Evolutionary conservation across 2,888 invertebrate genomes (phyloP).

Genomic region (Folsomia manolachei): DNA sequence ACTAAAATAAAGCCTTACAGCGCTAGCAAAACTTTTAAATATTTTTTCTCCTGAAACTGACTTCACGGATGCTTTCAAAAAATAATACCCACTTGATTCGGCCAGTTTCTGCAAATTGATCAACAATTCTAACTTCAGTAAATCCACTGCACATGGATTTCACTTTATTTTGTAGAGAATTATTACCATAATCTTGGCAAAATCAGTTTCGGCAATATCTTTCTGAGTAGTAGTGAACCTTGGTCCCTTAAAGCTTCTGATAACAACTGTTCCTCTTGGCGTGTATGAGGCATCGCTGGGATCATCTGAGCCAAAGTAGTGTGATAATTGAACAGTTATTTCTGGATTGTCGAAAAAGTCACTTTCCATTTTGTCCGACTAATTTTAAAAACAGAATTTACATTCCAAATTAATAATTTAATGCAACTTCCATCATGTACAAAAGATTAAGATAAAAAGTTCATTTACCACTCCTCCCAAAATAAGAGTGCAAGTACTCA

Average conservation of each 20-base stretch:
- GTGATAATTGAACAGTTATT: slow-evolving; percentile 37
- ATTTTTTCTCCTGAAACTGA: slow-evolving; percentile 67
- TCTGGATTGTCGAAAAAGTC: slow-evolving; percentile 48
- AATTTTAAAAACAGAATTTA: not conserved
- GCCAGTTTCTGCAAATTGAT: slow-evolving; percentile 62
- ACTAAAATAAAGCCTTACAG: slow-evolving; percentile 58
- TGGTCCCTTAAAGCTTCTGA: slow-evolving; percentile 44
- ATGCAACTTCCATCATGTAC: too few species aligned
- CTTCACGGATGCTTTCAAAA: slow-evolving; percentile 67
- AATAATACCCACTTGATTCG: slow-evolving; percentile 69
- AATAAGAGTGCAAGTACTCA: not conserved
- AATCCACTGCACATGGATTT: not conserved
- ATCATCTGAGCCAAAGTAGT: slow-evolving; percentile 36
- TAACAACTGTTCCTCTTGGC: slow-evolving; percentile 39
- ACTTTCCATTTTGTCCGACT: slow-evolving; percentile 44
- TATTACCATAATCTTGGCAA: slow-evolving; percentile 36
- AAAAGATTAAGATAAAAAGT: too few species aligned
- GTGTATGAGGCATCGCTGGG: slow-evolving; percentile 23
- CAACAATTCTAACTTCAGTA: not conserved
- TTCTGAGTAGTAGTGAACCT: slow-evolving; percentile 43
- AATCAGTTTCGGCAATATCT: slow-evolving; percentile 35
- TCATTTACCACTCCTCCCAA: slow-evolving; percentile 8
- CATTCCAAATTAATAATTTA: too few species aligned
- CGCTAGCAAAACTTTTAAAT: slow-evolving; percentile 76
- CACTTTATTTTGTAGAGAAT: too few species aligned